Conservation (phyloP, 2,888 invertebrate species). For the Sicus ferrugineus region DNA sequence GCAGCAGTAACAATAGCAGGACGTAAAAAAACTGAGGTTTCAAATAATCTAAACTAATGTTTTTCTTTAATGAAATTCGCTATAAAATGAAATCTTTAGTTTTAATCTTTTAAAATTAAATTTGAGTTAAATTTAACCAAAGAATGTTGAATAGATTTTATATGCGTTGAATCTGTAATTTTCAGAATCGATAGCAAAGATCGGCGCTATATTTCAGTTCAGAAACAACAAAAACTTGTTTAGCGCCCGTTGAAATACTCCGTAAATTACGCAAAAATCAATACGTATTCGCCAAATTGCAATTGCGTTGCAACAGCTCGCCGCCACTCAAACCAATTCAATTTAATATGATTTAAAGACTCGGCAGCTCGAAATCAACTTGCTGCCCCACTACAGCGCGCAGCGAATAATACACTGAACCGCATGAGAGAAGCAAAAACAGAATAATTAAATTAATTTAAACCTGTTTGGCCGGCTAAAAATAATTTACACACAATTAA, state of each 20-base stretch:
- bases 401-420: not conserved
- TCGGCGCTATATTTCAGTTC: too few species aligned
- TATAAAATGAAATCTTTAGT: too few species aligned
- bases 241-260: too few species aligned
- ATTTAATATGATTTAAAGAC: constrained; percentile 12
- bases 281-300: not conserved
- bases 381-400: constrained; percentile 14
- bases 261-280: not conserved
- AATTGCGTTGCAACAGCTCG: not conserved
- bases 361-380: not conserved
- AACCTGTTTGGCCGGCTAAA: constrained; percentile 28
- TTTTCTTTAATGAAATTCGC: too few species aligned
- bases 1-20: not conserved
- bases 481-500: constrained; percentile 50
- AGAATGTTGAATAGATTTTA: too few species aligned
- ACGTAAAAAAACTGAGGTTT: too few species aligned
- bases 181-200: too few species aligned
- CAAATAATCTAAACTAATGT: too few species aligned
- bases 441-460: constrained; percentile 33
- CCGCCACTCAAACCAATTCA: not conserved
- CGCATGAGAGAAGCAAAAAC: not conserved
- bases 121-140: too few species aligned
- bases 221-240: too few species aligned
- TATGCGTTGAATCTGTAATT: too few species aligned
- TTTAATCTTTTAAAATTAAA: too few species aligned